phyloP scores from a whole-genome alignment of 2,113 vertebrate species.

The Haemorhous mexicanus region DNA sequence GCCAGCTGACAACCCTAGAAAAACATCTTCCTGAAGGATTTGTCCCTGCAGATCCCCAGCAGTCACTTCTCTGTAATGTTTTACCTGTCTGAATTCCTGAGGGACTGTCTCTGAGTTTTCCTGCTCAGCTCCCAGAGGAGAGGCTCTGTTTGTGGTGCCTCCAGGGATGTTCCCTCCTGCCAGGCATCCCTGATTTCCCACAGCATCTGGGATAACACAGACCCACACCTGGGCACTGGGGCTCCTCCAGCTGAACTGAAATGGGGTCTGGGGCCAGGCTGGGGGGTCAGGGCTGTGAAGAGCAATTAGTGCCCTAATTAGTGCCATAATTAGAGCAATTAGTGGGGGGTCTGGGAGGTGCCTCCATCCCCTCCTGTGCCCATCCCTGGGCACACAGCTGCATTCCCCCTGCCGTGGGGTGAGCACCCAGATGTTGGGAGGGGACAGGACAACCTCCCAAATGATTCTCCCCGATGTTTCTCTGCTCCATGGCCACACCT shows the following conservation, averaged over 20 bases:
- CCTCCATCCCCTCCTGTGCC: not conserved
- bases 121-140: not conserved
- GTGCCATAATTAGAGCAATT: not conserved
- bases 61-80: rapidly evolving
- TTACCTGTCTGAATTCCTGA: not conserved
- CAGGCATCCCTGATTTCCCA: not conserved
- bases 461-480: not conserved
- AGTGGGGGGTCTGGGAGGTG: not conserved
- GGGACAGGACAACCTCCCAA: not conserved
- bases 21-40: not conserved
- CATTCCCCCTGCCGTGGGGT: not conserved
- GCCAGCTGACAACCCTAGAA: not conserved
- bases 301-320: not conserved
- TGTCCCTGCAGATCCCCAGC: not conserved
- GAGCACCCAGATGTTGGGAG: rapidly evolving
- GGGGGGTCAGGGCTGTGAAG: not conserved
- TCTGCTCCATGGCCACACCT: not conserved
- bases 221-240: not conserved
- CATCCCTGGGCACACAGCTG: not conserved
- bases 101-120: not conserved
- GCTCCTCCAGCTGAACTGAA: not conserved
- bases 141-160: not conserved
- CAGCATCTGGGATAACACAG: not conserved
- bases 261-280: not conserved
- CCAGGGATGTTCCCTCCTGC: not conserved